Base-by-base conservation (phyloP, 2,113 vertebrate genomes). In the Upupa epops region DNA sequence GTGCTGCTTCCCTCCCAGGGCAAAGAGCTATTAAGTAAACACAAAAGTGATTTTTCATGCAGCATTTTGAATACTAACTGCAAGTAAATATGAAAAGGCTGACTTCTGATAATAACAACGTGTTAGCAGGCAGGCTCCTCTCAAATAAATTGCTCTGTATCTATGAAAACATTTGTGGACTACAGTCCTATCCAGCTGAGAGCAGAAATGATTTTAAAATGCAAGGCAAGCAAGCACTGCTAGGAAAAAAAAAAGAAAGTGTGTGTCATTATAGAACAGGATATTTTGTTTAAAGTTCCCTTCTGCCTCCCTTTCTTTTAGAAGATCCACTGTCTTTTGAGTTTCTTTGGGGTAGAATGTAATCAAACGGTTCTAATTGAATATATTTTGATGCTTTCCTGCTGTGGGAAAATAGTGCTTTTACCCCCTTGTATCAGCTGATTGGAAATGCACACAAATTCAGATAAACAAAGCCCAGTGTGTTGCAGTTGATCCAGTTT, bases 331-430 rank as follows among this genome's bases (percentile, higher is more conserved):
- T 96, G 34, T 96, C 92, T 94, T 94, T 61, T 36, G 55, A 90
- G 76, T 96, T 96, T 96, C 96, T 97, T 96, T 90, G 74, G 96
- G 95, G 97, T 91, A 96, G 92, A 96, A 95, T 96, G 94, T 96
- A 97, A 97, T 97, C 96, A 97, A 92, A 96, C 92, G 89, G 92
- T 90, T 96, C 93, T 98, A 98, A 98, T 97, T 97, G 96, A 97
- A 96, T 97, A 89, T 96, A 97, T 94, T 97, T 97, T 97, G 95
- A 95, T 71, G 83, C 84, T 94, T 89, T 95, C 97, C 97, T 92
- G 95, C 97, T 96, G 97, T 71, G 97, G 72, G 66, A 96, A 96
- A 96, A 91, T 96, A 90, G 94, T 81, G 84, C 79, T 81, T 95
- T 96, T 81, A 5, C 66, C 89, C 89, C 74, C 60, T 96, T 92